Percentiles rank a stretch among this genome's conserved stretches.
Conservation (phyloP, 2,797 vertebrate genomes). For the Siniperca scherzeri region DNA sequence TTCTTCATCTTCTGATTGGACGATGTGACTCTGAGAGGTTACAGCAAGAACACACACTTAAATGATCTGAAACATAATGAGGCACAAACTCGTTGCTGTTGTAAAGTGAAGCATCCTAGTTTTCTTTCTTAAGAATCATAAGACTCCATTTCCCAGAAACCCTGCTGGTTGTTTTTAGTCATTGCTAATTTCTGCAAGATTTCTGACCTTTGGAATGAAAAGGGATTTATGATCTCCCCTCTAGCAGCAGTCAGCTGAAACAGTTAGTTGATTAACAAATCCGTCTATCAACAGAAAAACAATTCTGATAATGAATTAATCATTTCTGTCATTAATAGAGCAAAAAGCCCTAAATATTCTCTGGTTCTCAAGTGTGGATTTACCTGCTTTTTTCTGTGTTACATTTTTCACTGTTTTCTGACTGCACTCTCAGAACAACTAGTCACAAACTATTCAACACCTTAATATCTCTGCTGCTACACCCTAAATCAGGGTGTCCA, state of each 20-base stretch:
- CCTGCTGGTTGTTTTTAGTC: background rate
- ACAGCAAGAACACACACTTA: conserved; percentile 36
- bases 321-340: background rate
- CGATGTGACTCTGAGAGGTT: conserved; percentile 33
- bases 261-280: background rate
- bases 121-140: background rate
- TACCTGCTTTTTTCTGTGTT: background rate
- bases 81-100: conserved; percentile 1
- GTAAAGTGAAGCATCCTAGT: background rate
- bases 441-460: background rate
- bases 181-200: background rate
- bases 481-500: background rate
- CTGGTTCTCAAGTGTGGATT: background rate
- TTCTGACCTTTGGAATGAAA: background rate
- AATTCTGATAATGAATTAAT: background rate
- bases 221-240: too few relatives aligned
- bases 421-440: too few relatives aligned
- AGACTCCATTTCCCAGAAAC: conserved; percentile 15
- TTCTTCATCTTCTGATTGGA: conserved; percentile 52
- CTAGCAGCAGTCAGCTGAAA: background rate
- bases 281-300: background rate
- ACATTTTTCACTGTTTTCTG: background rate
- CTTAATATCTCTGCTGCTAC: background rate
- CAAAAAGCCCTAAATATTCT: background rate
- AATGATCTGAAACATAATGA: conserved; percentile 14